These are phyloP conservation scores for Augochlora pura DNA, from an alignment of 1,140 invertebrate species.

Conservation along the genomic window DNA sequence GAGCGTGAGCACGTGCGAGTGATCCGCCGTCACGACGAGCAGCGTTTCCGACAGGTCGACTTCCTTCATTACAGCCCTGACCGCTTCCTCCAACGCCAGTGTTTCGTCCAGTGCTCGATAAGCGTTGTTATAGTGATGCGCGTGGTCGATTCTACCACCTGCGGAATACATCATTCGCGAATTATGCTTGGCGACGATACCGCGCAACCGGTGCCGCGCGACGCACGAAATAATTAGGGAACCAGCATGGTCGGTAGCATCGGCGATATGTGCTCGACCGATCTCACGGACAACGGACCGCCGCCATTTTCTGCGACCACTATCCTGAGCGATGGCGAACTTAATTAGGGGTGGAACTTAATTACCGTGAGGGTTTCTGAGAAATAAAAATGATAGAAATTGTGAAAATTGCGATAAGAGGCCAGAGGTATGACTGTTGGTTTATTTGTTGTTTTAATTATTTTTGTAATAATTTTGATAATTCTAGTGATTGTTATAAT, in stretches of 20 bases:
- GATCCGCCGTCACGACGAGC: constrained; percentile 90
- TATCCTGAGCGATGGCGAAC: too few relatives aligned
- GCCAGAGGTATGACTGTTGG: too few relatives aligned
- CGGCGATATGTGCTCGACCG: not conserved
- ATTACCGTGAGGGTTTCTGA: too few relatives aligned
- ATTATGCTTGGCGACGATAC: not conserved
- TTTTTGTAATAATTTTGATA: too few relatives aligned
- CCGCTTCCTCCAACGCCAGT: constrained; percentile 87
- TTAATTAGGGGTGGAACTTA: too few relatives aligned
- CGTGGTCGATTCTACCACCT: constrained; percentile 92
- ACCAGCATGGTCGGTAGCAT: too few relatives aligned
- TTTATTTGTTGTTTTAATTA: too few relatives aligned
- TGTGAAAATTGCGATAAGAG: too few relatives aligned
- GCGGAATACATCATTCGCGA: constrained; percentile 52
- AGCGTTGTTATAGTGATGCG: constrained; percentile 90
- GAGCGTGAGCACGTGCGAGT: constrained; percentile 90
- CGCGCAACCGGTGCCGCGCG: not conserved
- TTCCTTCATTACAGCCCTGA: constrained; percentile 84
- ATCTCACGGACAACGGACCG: not conserved
- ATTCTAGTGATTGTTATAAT: too few relatives aligned
- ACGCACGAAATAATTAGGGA: not conserved
- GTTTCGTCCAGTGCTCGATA: constrained; percentile 90
- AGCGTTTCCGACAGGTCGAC: constrained; percentile 88
- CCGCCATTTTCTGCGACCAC: too few relatives aligned
- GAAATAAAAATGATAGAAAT: too few relatives aligned